Conservation (phyloP, 2,113 vertebrate species). For the Epinephelus lanceolatus region DNA sequence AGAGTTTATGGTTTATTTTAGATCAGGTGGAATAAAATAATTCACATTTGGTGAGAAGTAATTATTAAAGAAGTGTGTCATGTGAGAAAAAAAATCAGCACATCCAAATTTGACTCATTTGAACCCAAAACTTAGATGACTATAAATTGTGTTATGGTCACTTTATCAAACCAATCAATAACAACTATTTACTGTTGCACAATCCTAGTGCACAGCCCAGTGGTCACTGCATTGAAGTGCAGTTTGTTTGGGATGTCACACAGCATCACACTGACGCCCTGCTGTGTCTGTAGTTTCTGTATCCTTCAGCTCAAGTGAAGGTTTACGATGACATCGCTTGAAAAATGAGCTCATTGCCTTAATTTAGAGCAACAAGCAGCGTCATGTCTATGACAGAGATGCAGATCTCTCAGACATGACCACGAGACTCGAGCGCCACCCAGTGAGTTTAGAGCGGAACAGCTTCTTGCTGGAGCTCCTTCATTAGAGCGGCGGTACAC, state of each 20-base stretch:
- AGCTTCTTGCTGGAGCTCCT: neutral
- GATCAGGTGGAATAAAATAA: neutral
- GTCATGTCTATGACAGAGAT: neutral
- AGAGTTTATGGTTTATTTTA: neutral
- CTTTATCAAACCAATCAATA: neutral
- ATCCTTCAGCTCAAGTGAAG: neutral
- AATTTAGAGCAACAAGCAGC: constrained; percentile 7
- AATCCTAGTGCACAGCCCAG: constrained; percentile 24
- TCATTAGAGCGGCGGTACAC: neutral
- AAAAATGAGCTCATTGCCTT: neutral
- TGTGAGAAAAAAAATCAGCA: neutral
- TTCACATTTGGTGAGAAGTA: neutral
- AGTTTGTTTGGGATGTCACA: neutral
- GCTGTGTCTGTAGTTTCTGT: neutral
- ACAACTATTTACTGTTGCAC: neutral
- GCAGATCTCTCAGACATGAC: neutral
- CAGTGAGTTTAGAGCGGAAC: neutral
- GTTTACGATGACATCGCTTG: neutral
- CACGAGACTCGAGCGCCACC: constrained; percentile 28
- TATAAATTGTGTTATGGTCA: neutral
- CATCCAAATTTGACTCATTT: neutral
- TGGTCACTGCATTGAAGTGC: constrained; percentile 29
- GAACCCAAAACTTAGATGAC: neutral
- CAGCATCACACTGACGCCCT: no score
- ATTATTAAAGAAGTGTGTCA: neutral